Conservation (phyloP, 2,113 vertebrate species). For the Melanocharis versteri region DNA sequence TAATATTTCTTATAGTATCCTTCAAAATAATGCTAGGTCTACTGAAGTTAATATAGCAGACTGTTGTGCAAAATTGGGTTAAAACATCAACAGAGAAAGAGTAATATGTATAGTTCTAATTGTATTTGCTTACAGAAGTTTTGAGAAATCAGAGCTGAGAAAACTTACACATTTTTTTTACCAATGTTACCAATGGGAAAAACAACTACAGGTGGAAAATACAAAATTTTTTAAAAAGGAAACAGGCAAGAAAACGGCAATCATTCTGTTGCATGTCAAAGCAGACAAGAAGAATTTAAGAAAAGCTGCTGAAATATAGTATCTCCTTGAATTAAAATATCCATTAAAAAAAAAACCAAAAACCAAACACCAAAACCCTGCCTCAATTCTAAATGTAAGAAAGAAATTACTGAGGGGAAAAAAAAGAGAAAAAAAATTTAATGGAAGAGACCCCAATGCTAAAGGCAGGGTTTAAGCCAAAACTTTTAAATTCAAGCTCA, state of each 20-base stretch:
- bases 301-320: neutral
- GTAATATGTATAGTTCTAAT: neutral
- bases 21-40: neutral
- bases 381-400: neutral
- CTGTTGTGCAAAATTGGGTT: neutral
- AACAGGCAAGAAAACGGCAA: neutral
- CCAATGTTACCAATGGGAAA: neutral
- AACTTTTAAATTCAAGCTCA: neutral
- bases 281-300: neutral
- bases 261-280: neutral
- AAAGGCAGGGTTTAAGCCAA: neutral
- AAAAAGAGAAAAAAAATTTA: neutral
- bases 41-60: neutral
- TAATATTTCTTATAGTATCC: neutral
- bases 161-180: neutral
- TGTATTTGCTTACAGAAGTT: neutral
- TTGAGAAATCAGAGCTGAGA: neutral
- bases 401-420: fast-evolving
- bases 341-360: neutral
- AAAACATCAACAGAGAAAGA: neutral
- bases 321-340: neutral
- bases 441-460: neutral
- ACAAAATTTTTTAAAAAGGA: neutral
- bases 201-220: neutral
- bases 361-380: neutral